phyloP scores from a whole-genome alignment of 2,113 vertebrate genomes.

The Galbula dea region DNA sequence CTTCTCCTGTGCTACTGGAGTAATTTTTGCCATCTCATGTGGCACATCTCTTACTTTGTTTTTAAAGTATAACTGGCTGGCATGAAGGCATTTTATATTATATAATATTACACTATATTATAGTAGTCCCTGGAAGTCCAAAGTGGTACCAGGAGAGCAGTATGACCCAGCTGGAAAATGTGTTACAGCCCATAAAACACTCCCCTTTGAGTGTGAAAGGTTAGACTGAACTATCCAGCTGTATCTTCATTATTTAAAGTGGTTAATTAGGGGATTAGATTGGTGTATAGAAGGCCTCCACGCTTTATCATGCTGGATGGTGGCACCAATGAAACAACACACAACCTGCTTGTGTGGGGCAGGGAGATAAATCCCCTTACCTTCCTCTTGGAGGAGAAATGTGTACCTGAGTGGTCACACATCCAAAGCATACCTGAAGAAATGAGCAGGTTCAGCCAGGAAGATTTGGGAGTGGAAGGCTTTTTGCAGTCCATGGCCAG shows the following conservation, averaged over 20 bases:
- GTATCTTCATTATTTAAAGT: background rate
- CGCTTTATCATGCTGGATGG: background rate
- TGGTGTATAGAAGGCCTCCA: background rate
- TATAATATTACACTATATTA: background rate
- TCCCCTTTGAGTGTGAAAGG: background rate
- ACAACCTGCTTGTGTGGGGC: background rate
- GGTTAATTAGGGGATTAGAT: background rate
- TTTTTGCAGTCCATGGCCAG: background rate
- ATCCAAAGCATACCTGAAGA: background rate
- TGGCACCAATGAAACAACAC: background rate
- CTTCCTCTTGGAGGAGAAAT: background rate
- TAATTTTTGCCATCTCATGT: background rate
- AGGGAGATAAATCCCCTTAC: background rate
- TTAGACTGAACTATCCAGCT: background rate
- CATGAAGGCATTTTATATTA: background rate
- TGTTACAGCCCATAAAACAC: background rate
- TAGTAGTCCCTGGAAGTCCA: constrained; percentile 6
- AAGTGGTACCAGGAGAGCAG: background rate
- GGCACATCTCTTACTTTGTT: background rate
- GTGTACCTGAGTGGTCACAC: background rate
- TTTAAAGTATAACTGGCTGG: background rate
- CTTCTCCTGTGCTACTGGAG: background rate
- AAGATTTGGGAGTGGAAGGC: background rate
- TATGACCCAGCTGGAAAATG: background rate
- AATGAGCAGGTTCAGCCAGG: background rate